Base-by-base conservation (phyloP, 2,888 invertebrate species). In the Stomorhina lunata region DNA sequence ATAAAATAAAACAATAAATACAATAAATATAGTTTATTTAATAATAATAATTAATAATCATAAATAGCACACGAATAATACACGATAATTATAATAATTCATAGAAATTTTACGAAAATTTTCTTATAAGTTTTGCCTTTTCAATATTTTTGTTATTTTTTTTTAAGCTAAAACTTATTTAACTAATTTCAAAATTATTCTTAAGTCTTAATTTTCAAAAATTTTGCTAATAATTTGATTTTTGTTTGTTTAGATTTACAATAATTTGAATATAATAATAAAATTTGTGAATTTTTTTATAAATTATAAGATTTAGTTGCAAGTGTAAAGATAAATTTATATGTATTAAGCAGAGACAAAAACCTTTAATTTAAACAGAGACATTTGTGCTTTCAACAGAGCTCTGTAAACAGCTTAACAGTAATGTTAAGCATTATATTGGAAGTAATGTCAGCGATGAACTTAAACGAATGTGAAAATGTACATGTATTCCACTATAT, bases 141-240 rank as follows among this genome's bases (percentile, higher is more conserved):
- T 50, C 55, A n/a, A n/a, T 68, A 22, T 55, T 72, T 78, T 50
- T 53, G 22, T 45, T 53, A 72, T 61, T 72, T 77, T 53, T 77
- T 72, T 63, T 65, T 85, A 85, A 84, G 85, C 12, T 20, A 15
- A 65, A 73, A 86, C 86, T 83, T n/a, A n/a, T n/a, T n/a, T 85
- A 77, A 77, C 34, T 48, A 85, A 85, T 84, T 80, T 81, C 29
- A 65, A 65, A 75, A 66, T 27, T 53, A 73, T 73, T 63, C 27
- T n/a, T 53, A 45, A 66, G 40, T 50, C 20, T 10, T 80, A 57
- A 57, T 57, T 68, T 76, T 81, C 29, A 72, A 71, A 69, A 78
- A 79, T 79, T 80, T 83, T 84, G 27, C 80, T 83, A 80, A 75
- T 77, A 68, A 63, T 57, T 43, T 65, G 43, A 29, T 83, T 61